Percentiles rank a stretch among this genome's conserved stretches.
These are phyloP conservation scores for Aplysina aerophoba DNA, from an alignment of 37 sponge, comb jelly and placozoan genomes.

Conservation along the genomic window DNA sequence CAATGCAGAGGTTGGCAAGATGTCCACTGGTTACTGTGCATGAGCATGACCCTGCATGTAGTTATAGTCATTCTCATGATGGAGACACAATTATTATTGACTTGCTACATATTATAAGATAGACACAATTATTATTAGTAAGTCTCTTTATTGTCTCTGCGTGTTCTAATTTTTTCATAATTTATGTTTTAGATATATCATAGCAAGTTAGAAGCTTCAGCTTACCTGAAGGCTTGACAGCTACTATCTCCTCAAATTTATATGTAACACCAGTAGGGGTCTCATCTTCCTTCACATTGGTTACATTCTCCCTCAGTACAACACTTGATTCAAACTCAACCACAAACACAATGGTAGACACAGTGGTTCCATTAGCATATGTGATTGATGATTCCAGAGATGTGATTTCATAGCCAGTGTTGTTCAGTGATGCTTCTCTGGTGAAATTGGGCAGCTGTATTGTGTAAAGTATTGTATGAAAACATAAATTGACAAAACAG, in stretches of 20 bases:
- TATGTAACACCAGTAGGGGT: too few relatives aligned
- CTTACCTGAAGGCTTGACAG: slow-evolving; percentile 20
- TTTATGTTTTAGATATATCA: too few relatives aligned
- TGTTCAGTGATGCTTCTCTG: too few relatives aligned
- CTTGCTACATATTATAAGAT: too few relatives aligned
- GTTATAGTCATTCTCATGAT: background rate
- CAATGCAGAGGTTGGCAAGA: background rate
- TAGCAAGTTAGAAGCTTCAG: background rate
- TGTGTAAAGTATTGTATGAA: too few relatives aligned
- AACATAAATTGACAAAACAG: background rate
- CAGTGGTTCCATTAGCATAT: background rate
- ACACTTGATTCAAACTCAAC: background rate
- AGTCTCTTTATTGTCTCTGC: too few relatives aligned
- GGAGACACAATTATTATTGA: background rate
- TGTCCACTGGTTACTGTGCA: background rate
- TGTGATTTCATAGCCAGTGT: background rate
- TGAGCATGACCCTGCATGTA: background rate
- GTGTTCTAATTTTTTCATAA: too few relatives aligned
- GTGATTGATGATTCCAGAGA: background rate
- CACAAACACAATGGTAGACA: background rate
- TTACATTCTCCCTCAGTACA: background rate
- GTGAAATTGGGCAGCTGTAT: too few relatives aligned
- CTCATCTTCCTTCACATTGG: background rate
- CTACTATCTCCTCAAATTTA: background rate
- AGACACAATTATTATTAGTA: too few relatives aligned